Evolutionary conservation across 2,113 vertebrate genomes (phyloP).

Genomic region (Corvus moneduloides): DNA sequence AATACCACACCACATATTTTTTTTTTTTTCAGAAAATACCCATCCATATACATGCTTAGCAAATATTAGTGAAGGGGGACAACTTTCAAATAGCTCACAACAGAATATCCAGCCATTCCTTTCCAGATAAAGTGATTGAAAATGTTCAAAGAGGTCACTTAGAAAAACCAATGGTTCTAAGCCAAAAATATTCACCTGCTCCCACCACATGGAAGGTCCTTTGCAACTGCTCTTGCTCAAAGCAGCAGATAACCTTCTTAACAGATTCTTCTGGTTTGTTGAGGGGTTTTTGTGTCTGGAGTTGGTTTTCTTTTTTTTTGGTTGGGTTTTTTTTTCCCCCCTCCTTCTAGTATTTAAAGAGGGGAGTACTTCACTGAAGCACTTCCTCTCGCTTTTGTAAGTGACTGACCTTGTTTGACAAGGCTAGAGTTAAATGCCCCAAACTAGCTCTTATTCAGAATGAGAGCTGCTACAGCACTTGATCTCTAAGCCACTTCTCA

Average conservation of each 20-base stretch:
- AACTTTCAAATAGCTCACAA: neutral
- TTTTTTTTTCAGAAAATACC: neutral
- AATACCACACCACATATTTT: neutral
- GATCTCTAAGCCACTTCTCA: conserved; percentile 42
- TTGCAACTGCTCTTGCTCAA: neutral
- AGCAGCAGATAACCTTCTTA: neutral
- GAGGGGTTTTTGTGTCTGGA: neutral
- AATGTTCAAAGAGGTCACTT: neutral
- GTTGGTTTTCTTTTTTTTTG: neutral
- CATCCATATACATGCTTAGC: neutral
- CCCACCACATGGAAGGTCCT: neutral
- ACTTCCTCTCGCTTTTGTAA: neutral
- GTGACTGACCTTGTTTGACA: conserved; percentile 35
- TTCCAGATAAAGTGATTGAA: neutral
- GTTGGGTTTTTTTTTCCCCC: accelerated
- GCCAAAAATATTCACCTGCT: neutral
- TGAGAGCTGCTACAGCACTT: conserved; percentile 6
- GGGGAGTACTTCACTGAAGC: neutral
- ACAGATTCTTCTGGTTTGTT: neutral
- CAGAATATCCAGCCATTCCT: neutral
- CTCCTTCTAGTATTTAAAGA: neutral
- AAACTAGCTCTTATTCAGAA: neutral
- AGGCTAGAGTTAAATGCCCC: neutral
- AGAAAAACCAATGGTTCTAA: neutral
- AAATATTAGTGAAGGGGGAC: neutral